phyloP scores from a whole-genome alignment of 2,888 invertebrate genomes.

The Cheilosia pagana region DNA sequence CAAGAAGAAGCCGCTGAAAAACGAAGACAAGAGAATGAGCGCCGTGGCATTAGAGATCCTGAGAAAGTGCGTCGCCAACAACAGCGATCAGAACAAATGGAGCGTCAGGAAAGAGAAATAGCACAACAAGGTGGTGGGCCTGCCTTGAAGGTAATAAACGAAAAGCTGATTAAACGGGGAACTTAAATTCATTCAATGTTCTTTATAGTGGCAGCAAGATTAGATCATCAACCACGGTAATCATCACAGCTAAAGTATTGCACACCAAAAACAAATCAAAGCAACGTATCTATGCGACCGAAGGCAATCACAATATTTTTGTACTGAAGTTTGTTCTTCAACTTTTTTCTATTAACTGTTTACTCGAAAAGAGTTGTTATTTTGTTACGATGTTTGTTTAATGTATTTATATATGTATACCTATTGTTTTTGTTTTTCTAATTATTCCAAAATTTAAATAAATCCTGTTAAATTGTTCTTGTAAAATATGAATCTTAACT shows the following conservation, averaged over 20 bases:
- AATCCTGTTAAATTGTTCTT: conserved; percentile 14
- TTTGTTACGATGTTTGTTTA: conserved; percentile 45
- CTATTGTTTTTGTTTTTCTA: conserved; percentile 31
- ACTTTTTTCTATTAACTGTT: conserved; percentile 8
- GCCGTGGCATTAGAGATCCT: conserved; percentile 87
- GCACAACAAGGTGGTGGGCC: conserved; percentile 79
- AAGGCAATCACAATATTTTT: conserved; percentile 61
- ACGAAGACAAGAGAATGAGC: conserved; percentile 86
- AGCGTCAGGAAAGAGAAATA: conserved; percentile 85
- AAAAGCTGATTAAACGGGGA: not conserved
- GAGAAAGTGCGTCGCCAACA: conserved; percentile 86
- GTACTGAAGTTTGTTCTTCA: conserved; percentile 45
- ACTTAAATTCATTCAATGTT: not conserved
- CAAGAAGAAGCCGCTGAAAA: conserved; percentile 89
- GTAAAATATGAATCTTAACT: too few relatives aligned
- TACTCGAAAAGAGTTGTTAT: conserved; percentile 21
- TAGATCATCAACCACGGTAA: conserved; percentile 35
- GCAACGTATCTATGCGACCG: conserved; percentile 36
- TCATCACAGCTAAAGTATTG: conserved; percentile 65
- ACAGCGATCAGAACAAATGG: conserved; percentile 85
- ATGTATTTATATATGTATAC: conserved; percentile 35
- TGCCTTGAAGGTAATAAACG: conserved; percentile 75
- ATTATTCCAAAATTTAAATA: conserved; percentile 41
- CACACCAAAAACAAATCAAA: conserved; percentile 60
- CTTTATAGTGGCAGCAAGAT: conserved; percentile 68